A percentile compares a stretch with the other conserved stretches of the same genome.
Evolutionary conservation across 2,888 invertebrate genomes (phyloP).

Genomic region (Zygothrica quintamaculata): DNA sequence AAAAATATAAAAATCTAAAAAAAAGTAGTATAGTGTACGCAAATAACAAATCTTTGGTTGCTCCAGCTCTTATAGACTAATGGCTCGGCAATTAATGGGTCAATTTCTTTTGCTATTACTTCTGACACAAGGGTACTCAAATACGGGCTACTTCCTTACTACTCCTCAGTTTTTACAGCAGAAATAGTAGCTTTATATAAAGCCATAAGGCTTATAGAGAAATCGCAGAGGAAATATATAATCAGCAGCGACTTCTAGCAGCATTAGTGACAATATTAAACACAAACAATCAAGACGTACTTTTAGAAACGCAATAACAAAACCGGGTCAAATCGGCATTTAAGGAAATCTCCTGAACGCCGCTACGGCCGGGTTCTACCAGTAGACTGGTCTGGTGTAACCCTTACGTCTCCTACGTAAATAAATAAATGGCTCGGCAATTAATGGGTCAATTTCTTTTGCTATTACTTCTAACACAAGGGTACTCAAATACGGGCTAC

Average conservation of each 20-base stretch:
- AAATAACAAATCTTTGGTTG: too few relatives aligned
- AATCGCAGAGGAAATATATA: not conserved
- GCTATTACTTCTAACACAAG: slow-evolving; percentile 12
- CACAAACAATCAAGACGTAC: slow-evolving; percentile 5
- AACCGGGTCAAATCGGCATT: slow-evolving; percentile 7
- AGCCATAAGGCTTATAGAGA: not conserved
- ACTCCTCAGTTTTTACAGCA: slow-evolving; percentile 1
- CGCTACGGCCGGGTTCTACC: not conserved
- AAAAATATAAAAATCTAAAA: too few relatives aligned
- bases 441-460: not conserved
- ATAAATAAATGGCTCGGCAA: not conserved
- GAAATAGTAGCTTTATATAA: slow-evolving; percentile 2
- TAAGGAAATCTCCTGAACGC: slow-evolving; percentile 1
- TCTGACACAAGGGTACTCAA: slow-evolving; percentile 7
- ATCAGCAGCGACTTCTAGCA: slow-evolving; percentile 8
- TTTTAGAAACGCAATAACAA: not conserved
- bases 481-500: slow-evolving; percentile 3
- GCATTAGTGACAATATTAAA: slow-evolving; percentile 6
- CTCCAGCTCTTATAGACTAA: not conserved
- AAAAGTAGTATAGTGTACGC: too few relatives aligned
- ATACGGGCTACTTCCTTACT: slow-evolving; percentile 4
- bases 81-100: not conserved
- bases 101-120: slow-evolving; percentile 3
- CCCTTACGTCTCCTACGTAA: not conserved
- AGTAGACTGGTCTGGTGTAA: too few relatives aligned